Base-by-base conservation (phyloP, 2,888 invertebrate genomes). In the Ophion slaviceki region DNA sequence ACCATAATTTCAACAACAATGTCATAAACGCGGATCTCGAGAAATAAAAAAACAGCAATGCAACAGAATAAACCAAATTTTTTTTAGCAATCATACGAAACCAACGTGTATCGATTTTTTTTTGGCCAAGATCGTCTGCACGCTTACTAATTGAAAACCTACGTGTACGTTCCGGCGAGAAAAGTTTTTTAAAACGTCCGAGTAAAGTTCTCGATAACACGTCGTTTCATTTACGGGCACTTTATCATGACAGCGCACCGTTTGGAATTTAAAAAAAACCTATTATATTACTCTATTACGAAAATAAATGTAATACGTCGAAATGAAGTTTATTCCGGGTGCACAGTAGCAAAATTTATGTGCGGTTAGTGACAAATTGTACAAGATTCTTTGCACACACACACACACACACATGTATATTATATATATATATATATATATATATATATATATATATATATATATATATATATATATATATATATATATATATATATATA, bases 321-420 rank as follows among this genome's bases (percentile, higher is more conserved):
- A 53, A 59, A 59, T 47, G 11, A 70, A 66, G 77, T 71, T 80
- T n/a, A 74, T 72, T 67, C 40, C n/a, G 66, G 70, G 57, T 45
- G 78, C 57, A 68, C 81, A 14, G 81, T 78, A 78, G 81, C 81
- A 17, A 32, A 57, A 62, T 78, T 45, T 62, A 81, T 81, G 68
- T 68, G 53, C 72, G 2, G 6, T 14, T 17, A 28, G 20, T 75
- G 81, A 85, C 80, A 85, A 85, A 85, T 85, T 85, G 77, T 59
- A 78, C 67, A 64, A 74, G 45, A 78, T 74, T 78, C n/a, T 17
- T 78, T 45, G 77, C 45, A 57, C 20, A 67, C 53, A 53, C 62
- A 66, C 14, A 62, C 59, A 20, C 40, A 32, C 67, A n/a, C n/a
- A n/a, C n/a, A n/a, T n/a, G n/a, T n/a, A n/a, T n/a, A n/a, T n/a